phyloP scores from a whole-genome alignment of 1,140 invertebrate genomes.

The Nymphalis io region DNA sequence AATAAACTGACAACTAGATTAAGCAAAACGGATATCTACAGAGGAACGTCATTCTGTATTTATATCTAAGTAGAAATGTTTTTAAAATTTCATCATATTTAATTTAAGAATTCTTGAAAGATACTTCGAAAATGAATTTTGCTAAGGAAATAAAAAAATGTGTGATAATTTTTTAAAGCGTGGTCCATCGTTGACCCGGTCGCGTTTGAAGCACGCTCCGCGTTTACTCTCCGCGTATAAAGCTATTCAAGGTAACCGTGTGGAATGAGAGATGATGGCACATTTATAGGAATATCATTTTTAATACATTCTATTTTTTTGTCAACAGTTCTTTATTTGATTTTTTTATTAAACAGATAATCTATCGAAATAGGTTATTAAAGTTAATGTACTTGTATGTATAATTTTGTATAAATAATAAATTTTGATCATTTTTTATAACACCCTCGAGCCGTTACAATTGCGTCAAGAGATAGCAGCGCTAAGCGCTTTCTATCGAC shows the following conservation, averaged over 20 bases:
- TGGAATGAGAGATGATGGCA: background rate
- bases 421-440: no score
- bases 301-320: background rate
- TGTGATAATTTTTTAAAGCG: slow-evolving; percentile 9
- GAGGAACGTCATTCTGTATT: background rate
- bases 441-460: no score
- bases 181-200: background rate
- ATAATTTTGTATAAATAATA: no score
- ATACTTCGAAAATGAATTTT: background rate
- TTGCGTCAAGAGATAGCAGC: no score
- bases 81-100: background rate
- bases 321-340: no score
- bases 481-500: no score
- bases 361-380: no score
- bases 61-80: background rate
- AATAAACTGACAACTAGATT: no score
- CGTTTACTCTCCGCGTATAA: background rate
- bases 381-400: no score
- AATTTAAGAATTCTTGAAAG: background rate
- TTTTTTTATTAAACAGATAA: no score
- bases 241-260: background rate
- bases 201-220: slow-evolving; percentile 1
- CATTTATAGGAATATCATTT: background rate
- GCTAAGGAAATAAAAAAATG: background rate
- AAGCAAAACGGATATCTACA: background rate